A percentile compares a stretch with the other conserved stretches of the same genome.
These are phyloP conservation scores for Camelus bactrianus DNA, from an alignment of 2,113 vertebrate genomes.

Conservation along the genomic window DNA sequence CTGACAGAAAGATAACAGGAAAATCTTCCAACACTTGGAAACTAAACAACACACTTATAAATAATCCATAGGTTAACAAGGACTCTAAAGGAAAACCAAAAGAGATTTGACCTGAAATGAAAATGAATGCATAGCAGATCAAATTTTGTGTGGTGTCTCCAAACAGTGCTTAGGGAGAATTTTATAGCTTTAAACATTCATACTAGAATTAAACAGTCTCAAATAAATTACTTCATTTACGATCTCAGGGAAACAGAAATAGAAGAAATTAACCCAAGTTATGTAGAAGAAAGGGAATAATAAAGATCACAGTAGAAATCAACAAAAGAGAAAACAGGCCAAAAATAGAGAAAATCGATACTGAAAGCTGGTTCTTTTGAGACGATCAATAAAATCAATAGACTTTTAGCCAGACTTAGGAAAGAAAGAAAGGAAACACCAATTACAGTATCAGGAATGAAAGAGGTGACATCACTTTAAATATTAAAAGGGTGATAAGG, in stretches of 20 bases:
- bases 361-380: neutral
- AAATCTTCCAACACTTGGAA: neutral
- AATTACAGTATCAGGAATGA: neutral
- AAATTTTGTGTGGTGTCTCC: neutral
- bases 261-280: neutral
- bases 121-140: neutral
- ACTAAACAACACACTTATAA: neutral
- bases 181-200: neutral
- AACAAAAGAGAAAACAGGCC: neutral
- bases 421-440: neutral
- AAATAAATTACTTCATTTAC: neutral
- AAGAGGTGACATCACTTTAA: neutral
- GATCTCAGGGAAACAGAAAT: neutral
- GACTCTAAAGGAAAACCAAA: neutral
- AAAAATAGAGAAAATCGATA: neutral
- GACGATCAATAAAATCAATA: constrained; percentile 19
- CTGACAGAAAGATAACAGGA: neutral
- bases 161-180: neutral
- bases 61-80: neutral
- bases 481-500: neutral
- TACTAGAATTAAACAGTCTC: neutral
- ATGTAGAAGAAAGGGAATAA: constrained; percentile 13
- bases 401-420: neutral
- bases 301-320: neutral
- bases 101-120: neutral